Percentiles rank a stretch among this genome's conserved stretches.
These are phyloP conservation scores for Dynastes maya DNA, from an alignment of 2,888 invertebrate genomes.

Conservation along the genomic window DNA sequence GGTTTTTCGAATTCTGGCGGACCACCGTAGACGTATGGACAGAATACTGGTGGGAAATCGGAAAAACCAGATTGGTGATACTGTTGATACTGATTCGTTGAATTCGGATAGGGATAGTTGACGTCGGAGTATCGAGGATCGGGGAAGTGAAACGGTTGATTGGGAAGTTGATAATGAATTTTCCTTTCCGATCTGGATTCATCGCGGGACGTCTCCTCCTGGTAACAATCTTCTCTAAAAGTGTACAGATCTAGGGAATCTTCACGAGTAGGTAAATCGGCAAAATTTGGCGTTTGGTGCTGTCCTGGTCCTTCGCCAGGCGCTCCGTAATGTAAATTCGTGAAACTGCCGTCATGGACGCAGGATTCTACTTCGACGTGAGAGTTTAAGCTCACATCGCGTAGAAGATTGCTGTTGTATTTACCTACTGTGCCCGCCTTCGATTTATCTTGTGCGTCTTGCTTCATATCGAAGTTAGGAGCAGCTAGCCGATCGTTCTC, in stretches of 20 bases:
- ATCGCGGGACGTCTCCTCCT: slow-evolving; percentile 71
- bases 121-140: slow-evolving; percentile 66
- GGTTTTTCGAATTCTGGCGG: slow-evolving; percentile 68
- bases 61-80: slow-evolving; percentile 64
- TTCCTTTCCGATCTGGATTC: slow-evolving; percentile 47
- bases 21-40: slow-evolving; percentile 70
- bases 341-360: slow-evolving; percentile 78
- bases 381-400: slow-evolving; percentile 73
- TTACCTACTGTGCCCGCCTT: slow-evolving; percentile 59
- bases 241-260: slow-evolving; percentile 77
- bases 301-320: slow-evolving; percentile 68
- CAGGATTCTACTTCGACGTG: slow-evolving; percentile 78
- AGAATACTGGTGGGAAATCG: slow-evolving; percentile 70
- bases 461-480: slow-evolving; percentile 59
- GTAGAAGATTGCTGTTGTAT: slow-evolving; percentile 69
- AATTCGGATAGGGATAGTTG: slow-evolving; percentile 62
- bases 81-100: slow-evolving; percentile 66
- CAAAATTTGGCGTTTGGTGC: slow-evolving; percentile 63
- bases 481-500: slow-evolving; percentile 69
- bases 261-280: slow-evolving; percentile 71
- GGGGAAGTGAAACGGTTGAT: slow-evolving; percentile 66
- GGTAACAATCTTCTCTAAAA: slow-evolving; percentile 76
- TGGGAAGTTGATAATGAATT: slow-evolving; percentile 63
- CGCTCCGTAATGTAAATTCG: slow-evolving; percentile 79
- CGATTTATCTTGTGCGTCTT: slow-evolving; percentile 55